A percentile compares a stretch with the other conserved stretches of the same genome.
phyloP scores from a whole-genome alignment of 1,140 invertebrate genomes.

The Battus philenor region DNA sequence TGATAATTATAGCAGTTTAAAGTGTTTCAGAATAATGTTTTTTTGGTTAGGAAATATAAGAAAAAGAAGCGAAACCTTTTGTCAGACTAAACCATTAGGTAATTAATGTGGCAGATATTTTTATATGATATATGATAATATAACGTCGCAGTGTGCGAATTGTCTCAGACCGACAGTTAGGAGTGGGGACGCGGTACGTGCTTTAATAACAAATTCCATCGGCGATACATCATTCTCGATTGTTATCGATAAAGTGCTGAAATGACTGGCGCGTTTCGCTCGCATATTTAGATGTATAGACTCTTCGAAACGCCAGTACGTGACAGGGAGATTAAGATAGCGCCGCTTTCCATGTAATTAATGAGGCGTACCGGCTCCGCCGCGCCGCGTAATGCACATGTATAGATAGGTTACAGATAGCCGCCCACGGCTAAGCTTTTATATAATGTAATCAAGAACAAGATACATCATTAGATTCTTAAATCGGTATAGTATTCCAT shows the following conservation, averaged over 20 bases:
- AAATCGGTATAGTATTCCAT: no score
- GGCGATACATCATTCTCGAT: constrained; percentile 10
- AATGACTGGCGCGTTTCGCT: constrained; percentile 8
- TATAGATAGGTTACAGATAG: neutral
- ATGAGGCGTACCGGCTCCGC: constrained; percentile 1
- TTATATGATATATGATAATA: no score
- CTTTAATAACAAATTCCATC: constrained; percentile 10
- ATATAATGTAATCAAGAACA: neutral
- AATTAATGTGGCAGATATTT: no score
- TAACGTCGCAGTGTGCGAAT: neutral
- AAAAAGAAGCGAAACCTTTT: no score
- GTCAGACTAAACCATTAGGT: no score
- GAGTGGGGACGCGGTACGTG: neutral
- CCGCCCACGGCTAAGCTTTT: neutral
- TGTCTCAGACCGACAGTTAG: neutral
- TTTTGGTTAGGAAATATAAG: no score
- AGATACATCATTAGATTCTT: no score
- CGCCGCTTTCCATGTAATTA: constrained; percentile 17
- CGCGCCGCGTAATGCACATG: neutral
- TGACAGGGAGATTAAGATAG: constrained; percentile 13
- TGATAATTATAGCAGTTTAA: no score
- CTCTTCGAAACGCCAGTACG: constrained; percentile 3
- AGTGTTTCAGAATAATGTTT: no score
- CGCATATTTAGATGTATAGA: constrained; percentile 1
- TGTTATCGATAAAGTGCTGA: constrained; percentile 12